Conservation (phyloP, 2,797 vertebrate genomes). For the Scarus forsteni region DNA sequence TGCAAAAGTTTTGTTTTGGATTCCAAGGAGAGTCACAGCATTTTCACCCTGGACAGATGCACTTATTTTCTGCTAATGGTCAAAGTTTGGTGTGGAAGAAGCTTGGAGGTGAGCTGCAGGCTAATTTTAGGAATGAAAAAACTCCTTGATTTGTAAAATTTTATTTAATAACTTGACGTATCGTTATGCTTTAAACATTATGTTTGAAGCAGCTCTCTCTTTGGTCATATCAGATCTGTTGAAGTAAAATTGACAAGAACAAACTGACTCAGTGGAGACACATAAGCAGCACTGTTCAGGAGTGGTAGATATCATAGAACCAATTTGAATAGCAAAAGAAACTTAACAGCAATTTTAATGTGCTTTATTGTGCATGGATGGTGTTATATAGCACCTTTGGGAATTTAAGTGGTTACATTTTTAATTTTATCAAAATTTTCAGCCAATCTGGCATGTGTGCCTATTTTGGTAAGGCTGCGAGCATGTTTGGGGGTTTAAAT, state of each 20-base stretch:
- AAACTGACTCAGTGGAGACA: neutral
- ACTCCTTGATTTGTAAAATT: neutral
- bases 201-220: constrained; percentile 1
- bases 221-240: neutral
- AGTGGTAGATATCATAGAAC: no score
- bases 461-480: no score
- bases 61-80: constrained; percentile 11
- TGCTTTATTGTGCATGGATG: no score
- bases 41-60: constrained; percentile 1
- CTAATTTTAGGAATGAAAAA: constrained; percentile 6
- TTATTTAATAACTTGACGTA: constrained; percentile 4
- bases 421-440: no score
- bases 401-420: no score
- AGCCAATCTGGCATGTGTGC: no score
- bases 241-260: neutral
- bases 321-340: no score
- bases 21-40: neutral
- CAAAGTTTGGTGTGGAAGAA: constrained; percentile 18
- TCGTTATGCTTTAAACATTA: neutral
- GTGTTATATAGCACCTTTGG: no score
- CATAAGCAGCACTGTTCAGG: neutral
- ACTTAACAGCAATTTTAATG: no score
- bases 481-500: no score
- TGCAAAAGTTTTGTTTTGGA: neutral
- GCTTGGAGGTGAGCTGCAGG: constrained; percentile 23